Base-by-base conservation (phyloP, 2,888 invertebrate species). In the Escarpia spicata region DNA sequence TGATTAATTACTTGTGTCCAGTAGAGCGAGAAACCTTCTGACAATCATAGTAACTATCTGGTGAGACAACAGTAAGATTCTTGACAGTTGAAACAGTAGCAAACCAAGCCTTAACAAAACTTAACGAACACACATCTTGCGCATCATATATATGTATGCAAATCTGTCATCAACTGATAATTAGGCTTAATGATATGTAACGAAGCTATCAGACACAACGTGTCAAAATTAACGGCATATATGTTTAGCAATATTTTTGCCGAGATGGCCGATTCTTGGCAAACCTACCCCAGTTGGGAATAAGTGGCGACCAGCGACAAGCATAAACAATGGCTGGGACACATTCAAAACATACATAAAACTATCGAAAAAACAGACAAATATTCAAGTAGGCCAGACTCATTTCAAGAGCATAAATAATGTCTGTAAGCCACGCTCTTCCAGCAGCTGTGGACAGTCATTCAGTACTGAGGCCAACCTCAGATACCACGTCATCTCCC, bases 401-500 rank as follows among this genome's bases (percentile, higher is more conserved):
- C 19, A 75, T n/a, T 75, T 75, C 75, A 52, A 52, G 9, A 52
- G 3, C 52, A 26, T 75, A 75, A 75, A 75, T n/a, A 26, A 75
- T 75, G 75, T 26, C 6, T 26, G 75, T 19, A 75, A n/a, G 75
- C 75, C n/a, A n/a, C 19, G 26, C 6, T 75, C 26, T 26, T 26
- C 6, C 26, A 75, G 26, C 26, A 26, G n/a, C 75, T 26, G 75
- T 75, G 75, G 75, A 26, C n/a, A 75, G 75, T 75, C 75, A 75
- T 75, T 75, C 75, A 75, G 75, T 26, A 75, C 75, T 26, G 75
- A 75, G 75, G 75, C 52, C 15, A 3, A 26, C 75, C 75, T 75
- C 75, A 26, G 19, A 75, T 75, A 75, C 75, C 75, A 75, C 75
- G 75, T 75, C 75, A 75, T 75, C 75, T 75, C 75, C n/a, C 75